These are phyloP conservation scores for Drosophila austrosaltans DNA, from an alignment of 2,888 invertebrate genomes.

Conservation along the genomic window DNA sequence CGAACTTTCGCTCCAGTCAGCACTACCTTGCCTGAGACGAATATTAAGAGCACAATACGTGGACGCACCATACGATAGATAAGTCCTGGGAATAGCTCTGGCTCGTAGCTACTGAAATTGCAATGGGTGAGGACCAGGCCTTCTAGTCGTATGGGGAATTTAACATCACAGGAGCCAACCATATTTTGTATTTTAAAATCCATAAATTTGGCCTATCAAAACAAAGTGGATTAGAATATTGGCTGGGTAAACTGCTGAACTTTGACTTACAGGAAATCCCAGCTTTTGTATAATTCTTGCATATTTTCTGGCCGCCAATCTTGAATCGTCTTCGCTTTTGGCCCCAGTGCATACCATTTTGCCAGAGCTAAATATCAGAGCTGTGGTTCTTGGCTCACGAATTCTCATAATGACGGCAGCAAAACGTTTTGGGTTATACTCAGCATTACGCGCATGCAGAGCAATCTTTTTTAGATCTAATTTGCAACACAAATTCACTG, in stretches of 20 bases:
- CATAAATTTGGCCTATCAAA: constrained; percentile 88
- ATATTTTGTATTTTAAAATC: constrained; percentile 93
- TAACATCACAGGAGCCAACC: constrained; percentile 91
- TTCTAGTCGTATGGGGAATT: constrained; percentile 90
- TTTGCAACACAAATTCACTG: constrained; percentile 97
- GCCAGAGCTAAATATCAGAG: constrained; percentile 91
- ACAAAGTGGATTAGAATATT: not conserved
- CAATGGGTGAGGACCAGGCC: constrained; percentile 90
- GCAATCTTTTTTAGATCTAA: constrained; percentile 98
- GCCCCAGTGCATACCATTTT: constrained; percentile 94
- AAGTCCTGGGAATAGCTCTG: constrained; percentile 98
- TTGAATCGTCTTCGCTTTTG: constrained; percentile 91
- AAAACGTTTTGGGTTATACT: constrained; percentile 99
- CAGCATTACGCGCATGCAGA: constrained; percentile 98
- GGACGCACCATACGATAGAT: constrained; percentile 99
- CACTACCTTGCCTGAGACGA: constrained; percentile 99
- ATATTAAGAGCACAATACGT: constrained; percentile 97
- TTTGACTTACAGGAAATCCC: constrained; percentile 87
- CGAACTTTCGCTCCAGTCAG: constrained; percentile 98
- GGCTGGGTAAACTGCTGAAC: not conserved
- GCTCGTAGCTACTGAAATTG: constrained; percentile 95
- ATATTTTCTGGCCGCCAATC: constrained; percentile 91
- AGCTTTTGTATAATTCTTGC: constrained; percentile 93
- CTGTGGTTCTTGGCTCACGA: constrained; percentile 92
- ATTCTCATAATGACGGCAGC: constrained; percentile 99